These are phyloP conservation scores for Austrolebias charrua DNA, from an alignment of 2,797 vertebrate species.

Conservation along the genomic window DNA sequence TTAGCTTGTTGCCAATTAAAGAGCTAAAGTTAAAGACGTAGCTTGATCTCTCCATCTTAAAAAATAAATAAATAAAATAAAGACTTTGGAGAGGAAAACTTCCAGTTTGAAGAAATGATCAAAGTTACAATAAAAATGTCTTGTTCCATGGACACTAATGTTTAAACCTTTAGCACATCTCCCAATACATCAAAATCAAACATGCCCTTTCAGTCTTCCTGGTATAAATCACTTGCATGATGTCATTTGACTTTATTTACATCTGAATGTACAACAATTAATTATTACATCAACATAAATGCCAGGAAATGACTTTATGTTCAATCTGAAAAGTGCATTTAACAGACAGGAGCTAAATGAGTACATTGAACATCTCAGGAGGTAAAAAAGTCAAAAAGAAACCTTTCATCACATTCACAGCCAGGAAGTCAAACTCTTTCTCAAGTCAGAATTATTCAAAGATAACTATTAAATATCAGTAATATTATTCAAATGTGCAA, in stretches of 20 bases:
- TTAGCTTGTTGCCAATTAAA: too few relatives aligned
- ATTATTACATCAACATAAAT: conserved; percentile 69
- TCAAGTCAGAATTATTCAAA: conserved; percentile 26
- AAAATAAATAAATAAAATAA: too few relatives aligned
- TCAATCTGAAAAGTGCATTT: conserved; percentile 74
- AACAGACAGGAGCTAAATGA: conserved; percentile 44
- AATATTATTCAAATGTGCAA: conserved; percentile 50
- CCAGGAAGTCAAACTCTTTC: conserved; percentile 7
- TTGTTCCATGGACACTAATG: too few relatives aligned
- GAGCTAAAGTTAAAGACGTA: too few relatives aligned
- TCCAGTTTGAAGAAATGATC: too few relatives aligned
- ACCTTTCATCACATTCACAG: conserved; percentile 18
- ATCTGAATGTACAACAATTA: conserved; percentile 75
- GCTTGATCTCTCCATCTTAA: too few relatives aligned
- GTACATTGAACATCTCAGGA: conserved; percentile 34
- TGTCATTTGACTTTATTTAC: conserved; percentile 68
- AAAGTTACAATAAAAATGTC: too few relatives aligned
- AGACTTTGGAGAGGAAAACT: too few relatives aligned
- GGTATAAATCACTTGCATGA: conserved; percentile 16
- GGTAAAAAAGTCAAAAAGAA: conserved; percentile 14
- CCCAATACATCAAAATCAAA: background rate
- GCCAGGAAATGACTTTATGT: conserved; percentile 66
- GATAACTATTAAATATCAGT: conserved; percentile 30
- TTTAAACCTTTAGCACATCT: too few relatives aligned
- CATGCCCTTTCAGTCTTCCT: background rate